These are phyloP conservation scores for Pteropus alecto DNA, from an alignment of 2,113 vertebrate genomes.

Conservation along the genomic window DNA sequence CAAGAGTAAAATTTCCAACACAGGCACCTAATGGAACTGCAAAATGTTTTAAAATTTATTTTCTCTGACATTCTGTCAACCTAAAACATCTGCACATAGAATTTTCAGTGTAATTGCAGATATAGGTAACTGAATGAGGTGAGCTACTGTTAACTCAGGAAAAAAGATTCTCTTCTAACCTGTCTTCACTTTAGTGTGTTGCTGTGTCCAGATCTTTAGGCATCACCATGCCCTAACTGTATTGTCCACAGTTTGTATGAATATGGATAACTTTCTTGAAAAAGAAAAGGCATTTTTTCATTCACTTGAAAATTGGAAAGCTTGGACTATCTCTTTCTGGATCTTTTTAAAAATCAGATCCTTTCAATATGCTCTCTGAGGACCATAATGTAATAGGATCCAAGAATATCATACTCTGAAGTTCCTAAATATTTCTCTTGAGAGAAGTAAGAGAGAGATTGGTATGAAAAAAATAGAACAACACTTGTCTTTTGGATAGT, in stretches of 20 bases:
- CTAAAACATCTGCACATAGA: not conserved
- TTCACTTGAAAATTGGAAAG: conserved; percentile 32
- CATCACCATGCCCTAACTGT: not conserved
- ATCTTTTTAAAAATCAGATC: not conserved
- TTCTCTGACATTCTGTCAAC: conserved; percentile 2
- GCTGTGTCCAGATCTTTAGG: not conserved
- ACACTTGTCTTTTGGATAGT: conserved; percentile 4
- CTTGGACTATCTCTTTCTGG: conserved; percentile 3
- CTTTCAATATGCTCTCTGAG: conserved; percentile 45
- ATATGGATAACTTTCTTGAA: conserved; percentile 18
- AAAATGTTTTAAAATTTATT: conserved; percentile 6
- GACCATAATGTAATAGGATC: not conserved
- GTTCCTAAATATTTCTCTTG: not conserved
- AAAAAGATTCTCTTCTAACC: not conserved
- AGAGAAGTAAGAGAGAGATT: conserved; percentile 9
- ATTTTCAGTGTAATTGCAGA: not conserved
- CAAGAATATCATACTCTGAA: conserved; percentile 34
- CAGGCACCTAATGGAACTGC: not conserved
- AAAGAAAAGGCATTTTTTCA: not conserved
- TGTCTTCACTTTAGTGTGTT: not conserved
- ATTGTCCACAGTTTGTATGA: not conserved
- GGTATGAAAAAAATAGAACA: not conserved
- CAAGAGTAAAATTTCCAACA: not conserved
- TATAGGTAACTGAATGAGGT: not conserved
- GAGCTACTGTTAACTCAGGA: not conserved